Conservation (phyloP, 1,140 invertebrate species). For the Eufriesea mexicana region DNA sequence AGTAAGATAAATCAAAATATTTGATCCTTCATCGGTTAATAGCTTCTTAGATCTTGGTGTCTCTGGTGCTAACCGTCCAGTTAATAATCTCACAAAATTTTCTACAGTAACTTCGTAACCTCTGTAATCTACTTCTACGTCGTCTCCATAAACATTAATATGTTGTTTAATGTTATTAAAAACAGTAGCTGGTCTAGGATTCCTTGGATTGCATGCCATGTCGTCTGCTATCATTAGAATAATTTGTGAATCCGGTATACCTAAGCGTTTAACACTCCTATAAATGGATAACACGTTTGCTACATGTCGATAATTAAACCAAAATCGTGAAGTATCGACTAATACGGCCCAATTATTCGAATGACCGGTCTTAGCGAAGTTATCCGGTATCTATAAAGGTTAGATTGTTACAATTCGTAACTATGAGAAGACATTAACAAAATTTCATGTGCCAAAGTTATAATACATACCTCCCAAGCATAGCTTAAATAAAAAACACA, state of each 20-base stretch:
- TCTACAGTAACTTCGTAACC: slow-evolving; percentile 99
- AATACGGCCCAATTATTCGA: slow-evolving; percentile 99
- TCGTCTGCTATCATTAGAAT: slow-evolving; percentile 99
- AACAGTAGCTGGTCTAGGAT: slow-evolving; percentile 98
- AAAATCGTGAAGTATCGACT: slow-evolving; percentile 98
- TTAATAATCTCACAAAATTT: slow-evolving; percentile 98
- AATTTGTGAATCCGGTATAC: slow-evolving; percentile 98
- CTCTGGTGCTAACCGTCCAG: slow-evolving; percentile 93
- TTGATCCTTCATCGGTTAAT: slow-evolving; percentile 97
- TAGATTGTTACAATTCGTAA: slow-evolving; percentile 1
- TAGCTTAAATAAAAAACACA: neutral
- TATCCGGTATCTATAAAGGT: slow-evolving; percentile 76
- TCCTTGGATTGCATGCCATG: slow-evolving; percentile 99
- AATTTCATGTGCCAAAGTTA: neutral
- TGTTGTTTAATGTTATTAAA: slow-evolving; percentile 99
- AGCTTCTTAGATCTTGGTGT: slow-evolving; percentile 97
- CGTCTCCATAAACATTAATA: slow-evolving; percentile 99
- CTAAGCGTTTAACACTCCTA: slow-evolving; percentile 97
- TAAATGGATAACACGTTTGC: slow-evolving; percentile 99
- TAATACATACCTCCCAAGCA: slow-evolving; percentile 41
- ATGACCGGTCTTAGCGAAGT: slow-evolving; percentile 85
- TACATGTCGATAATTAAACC: slow-evolving; percentile 99
- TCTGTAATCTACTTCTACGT: slow-evolving; percentile 99
- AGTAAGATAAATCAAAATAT: slow-evolving; percentile 97
- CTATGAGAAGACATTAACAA: neutral